Evolutionary conservation across 2,113 vertebrate species (phyloP).

Genomic region (Rhagologus leucostigma): DNA sequence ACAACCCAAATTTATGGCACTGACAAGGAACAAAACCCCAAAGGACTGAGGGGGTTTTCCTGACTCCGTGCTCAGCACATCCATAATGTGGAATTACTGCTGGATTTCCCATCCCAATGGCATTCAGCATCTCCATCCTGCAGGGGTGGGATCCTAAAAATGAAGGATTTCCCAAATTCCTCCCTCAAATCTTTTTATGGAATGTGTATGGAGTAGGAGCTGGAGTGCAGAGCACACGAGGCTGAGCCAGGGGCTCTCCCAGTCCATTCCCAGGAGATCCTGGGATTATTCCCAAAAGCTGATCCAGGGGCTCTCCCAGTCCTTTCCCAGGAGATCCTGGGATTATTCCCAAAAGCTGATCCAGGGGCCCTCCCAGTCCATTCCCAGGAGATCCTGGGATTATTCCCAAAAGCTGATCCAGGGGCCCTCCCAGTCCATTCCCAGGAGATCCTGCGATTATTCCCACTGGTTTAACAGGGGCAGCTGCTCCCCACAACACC

Average conservation of each 20-base stretch:
- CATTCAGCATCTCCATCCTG: background rate
- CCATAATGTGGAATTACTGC: background rate
- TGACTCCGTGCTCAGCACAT: background rate
- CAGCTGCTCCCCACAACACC: background rate
- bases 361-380: too few relatives aligned
- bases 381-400: too few relatives aligned
- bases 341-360: background rate
- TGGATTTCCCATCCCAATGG: background rate
- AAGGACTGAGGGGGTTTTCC: background rate
- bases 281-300: background rate
- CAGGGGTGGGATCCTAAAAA: background rate
- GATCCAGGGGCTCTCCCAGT: background rate
- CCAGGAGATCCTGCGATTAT: background rate
- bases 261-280: rapidly evolving
- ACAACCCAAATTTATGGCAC: background rate
- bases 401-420: background rate
- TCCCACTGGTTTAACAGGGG: background rate
- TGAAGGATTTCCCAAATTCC: background rate
- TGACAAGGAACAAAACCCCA: background rate
- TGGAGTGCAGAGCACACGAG: background rate
- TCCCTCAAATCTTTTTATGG: background rate
- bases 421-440: background rate
- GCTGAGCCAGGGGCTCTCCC: background rate
- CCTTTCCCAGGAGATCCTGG: too few relatives aligned
- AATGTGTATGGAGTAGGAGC: rapidly evolving